Evolutionary conservation across 2,797 vertebrate species (phyloP).

Genomic region (Crenichthys baileyi): DNA sequence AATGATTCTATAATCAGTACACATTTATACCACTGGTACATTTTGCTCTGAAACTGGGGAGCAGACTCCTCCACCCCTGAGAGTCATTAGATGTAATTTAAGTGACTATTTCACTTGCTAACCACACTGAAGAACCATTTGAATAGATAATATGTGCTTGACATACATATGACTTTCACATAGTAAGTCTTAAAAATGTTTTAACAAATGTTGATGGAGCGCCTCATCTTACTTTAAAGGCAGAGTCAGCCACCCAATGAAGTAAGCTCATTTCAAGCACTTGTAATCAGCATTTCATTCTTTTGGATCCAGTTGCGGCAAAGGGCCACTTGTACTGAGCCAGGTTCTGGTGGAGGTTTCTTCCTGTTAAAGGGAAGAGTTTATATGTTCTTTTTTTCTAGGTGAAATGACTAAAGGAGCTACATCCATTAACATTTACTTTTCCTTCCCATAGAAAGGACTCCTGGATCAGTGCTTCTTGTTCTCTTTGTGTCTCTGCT

Average conservation of each 20-base stretch:
- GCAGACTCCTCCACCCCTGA: not conserved
- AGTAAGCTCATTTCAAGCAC: no score
- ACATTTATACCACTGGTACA: not conserved
- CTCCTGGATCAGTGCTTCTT: no score
- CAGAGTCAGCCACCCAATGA: not conserved
- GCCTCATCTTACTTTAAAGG: not conserved
- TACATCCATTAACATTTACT: no score
- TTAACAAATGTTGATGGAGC: not conserved
- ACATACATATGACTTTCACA: not conserved
- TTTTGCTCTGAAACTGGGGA: not conserved
- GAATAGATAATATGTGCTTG: not conserved
- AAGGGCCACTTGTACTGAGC: no score
- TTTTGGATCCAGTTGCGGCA: no score
- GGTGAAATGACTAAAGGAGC: no score
- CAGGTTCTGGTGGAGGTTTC: no score
- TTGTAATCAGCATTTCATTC: no score
- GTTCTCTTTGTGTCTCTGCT: no score
- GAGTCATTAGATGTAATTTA: not conserved
- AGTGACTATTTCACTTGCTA: not conserved
- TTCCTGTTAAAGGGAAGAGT: no score
- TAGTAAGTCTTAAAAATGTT: not conserved
- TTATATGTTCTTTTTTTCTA: no score
- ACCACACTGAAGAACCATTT: not conserved
- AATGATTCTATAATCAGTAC: not conserved
- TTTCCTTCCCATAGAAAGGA: no score